phyloP scores from a whole-genome alignment of 2,113 vertebrate species.

The Cichladusa arquata region DNA sequence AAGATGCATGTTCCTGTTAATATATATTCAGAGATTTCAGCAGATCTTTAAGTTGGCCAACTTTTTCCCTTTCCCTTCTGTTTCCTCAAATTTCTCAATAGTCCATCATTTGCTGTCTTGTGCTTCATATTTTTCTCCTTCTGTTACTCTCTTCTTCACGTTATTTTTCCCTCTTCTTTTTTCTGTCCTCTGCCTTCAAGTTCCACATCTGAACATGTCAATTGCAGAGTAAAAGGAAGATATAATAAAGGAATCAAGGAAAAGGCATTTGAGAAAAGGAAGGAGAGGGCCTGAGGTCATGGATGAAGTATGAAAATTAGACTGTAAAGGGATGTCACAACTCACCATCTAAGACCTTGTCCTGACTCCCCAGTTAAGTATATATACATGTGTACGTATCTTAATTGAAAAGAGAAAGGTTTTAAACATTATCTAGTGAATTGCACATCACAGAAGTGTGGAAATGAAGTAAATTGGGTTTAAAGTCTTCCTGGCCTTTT shows the following conservation, averaged over 20 bases:
- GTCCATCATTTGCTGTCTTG: slow-evolving; percentile 23
- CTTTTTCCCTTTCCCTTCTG: slow-evolving; percentile 20
- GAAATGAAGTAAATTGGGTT: neutral
- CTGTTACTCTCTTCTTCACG: slow-evolving; percentile 23
- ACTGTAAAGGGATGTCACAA: slow-evolving; percentile 62
- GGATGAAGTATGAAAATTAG: slow-evolving; percentile 61
- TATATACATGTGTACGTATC: neutral
- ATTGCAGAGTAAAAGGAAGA: slow-evolving; percentile 57
- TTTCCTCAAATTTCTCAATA: slow-evolving; percentile 17
- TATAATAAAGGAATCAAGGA: slow-evolving; percentile 45
- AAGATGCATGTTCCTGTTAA: neutral
- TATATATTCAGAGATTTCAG: neutral
- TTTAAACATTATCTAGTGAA: neutral
- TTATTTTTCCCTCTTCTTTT: slow-evolving; percentile 54
- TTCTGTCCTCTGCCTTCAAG: slow-evolving; percentile 50
- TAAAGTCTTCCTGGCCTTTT: neutral
- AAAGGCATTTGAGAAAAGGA: slow-evolving; percentile 49
- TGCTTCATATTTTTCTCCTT: slow-evolving; percentile 26
- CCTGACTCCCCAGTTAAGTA: slow-evolving; percentile 66
- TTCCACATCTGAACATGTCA: slow-evolving; percentile 46
- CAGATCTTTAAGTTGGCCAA: neutral
- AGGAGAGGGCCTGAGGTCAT: slow-evolving; percentile 59
- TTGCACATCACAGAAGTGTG: neutral
- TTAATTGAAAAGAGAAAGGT: neutral
- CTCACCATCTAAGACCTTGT: slow-evolving; percentile 51